Evolutionary conservation across 2,113 vertebrate genomes (phyloP).

Genomic region (Eulacestoma nigropectus): DNA sequence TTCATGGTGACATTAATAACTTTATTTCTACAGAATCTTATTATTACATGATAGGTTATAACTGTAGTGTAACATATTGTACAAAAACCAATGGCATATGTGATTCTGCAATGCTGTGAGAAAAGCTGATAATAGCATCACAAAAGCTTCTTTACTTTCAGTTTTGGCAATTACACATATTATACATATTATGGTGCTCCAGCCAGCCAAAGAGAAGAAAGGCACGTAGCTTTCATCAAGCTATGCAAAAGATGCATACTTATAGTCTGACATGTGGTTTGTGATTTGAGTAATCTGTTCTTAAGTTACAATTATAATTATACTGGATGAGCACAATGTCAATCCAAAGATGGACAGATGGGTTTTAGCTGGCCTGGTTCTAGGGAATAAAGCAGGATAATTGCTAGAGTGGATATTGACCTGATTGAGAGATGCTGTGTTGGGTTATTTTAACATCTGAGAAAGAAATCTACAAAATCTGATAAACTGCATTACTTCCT

Average conservation of each 20-base stretch:
- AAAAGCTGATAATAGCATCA: constrained; percentile 43
- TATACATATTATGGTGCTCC: not conserved
- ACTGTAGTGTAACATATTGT: not conserved
- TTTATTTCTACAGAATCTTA: not conserved
- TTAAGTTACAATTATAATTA: constrained; percentile 62
- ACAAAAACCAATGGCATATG: not conserved
- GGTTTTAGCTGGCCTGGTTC: constrained; percentile 33
- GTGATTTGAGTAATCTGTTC: constrained; percentile 46
- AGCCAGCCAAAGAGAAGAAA: not conserved
- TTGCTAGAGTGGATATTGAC: constrained; percentile 40
- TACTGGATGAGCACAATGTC: constrained; percentile 4
- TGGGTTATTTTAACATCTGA: not conserved
- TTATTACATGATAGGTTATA: not conserved
- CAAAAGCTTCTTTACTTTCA: constrained; percentile 19
- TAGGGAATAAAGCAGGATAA: constrained; percentile 37
- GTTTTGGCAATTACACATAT: constrained; percentile 26
- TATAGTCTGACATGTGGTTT: not conserved
- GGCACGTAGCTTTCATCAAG: not conserved
- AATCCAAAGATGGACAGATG: constrained; percentile 42
- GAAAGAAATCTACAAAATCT: not conserved
- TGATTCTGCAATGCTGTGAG: not conserved
- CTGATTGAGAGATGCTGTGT: not conserved
- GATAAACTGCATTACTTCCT: not conserved
- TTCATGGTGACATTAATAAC: not conserved
- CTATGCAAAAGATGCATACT: not conserved